Conservation (phyloP, 2,113 vertebrate genomes). For the Microtus montanus region DNA sequence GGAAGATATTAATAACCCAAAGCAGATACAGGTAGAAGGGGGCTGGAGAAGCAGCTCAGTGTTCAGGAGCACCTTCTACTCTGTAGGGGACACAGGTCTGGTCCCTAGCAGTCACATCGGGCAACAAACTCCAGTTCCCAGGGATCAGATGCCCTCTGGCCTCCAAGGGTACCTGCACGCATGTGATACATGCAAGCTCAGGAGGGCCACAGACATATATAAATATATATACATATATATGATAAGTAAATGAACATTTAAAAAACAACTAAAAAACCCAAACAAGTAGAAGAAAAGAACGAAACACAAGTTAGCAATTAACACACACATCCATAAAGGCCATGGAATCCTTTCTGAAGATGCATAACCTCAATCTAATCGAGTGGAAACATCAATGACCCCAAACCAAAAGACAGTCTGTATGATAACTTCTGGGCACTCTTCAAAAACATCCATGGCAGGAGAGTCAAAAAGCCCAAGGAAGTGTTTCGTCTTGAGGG, state of each 20-base stretch:
- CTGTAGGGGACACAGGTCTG: background rate
- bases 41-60: background rate
- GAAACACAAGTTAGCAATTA: background rate
- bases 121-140: background rate
- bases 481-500: background rate
- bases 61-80: background rate
- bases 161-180: background rate
- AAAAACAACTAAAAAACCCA: background rate
- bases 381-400: background rate
- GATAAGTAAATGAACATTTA: background rate
- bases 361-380: background rate
- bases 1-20: background rate
- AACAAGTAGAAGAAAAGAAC: background rate
- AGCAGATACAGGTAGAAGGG: no score
- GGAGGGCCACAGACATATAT: background rate
- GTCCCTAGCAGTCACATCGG: background rate
- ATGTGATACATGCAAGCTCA: background rate
- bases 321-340: background rate
- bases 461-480: background rate
- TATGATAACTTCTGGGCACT: background rate
- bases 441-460: constrained; percentile 6
- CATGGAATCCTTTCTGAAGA: background rate
- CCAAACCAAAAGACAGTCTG: background rate
- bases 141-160: background rate
- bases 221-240: no score